Conservation (phyloP, 2,888 invertebrate species). For the Odontocerum albicorne region DNA sequence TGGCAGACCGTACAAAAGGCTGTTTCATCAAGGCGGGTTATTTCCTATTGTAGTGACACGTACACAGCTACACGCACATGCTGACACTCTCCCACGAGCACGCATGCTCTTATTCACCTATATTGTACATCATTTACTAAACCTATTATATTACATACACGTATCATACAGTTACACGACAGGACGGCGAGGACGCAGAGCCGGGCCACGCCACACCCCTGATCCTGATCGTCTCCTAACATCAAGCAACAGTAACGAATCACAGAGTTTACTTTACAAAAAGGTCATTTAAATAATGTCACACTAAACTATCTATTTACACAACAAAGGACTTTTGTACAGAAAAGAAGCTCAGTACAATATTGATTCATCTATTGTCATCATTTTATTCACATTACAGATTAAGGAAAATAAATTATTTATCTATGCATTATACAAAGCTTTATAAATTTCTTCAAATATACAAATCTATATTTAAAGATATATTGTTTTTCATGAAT, state of each 20-base stretch:
- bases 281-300: conserved; percentile 14
- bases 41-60: conserved; percentile 17
- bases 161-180: too few species aligned
- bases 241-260: conserved; percentile 25
- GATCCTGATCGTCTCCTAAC: too few species aligned
- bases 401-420: conserved; percentile 5
- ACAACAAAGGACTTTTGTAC: conserved; percentile 7
- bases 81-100: too few species aligned
- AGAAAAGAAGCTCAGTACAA: not conserved
- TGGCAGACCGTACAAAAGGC: conserved; percentile 37
- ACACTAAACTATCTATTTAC: conserved; percentile 1
- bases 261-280: conserved; percentile 27
- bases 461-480: conserved; percentile 3
- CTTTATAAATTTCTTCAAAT: not conserved
- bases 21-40: conserved; percentile 35
- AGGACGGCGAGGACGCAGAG: too few species aligned
- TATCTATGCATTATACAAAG: not conserved
- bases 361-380: conserved; percentile 16
- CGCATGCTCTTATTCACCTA: too few species aligned
- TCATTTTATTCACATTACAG: conserved; percentile 12
- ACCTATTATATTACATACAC: conserved; percentile 20
- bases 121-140: too few species aligned
- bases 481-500: too few species aligned
- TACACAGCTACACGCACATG: conserved; percentile 28
- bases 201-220: not conserved